Evolutionary conservation across 2,797 vertebrate genomes (phyloP).

Genomic region (Zalophus californianus): DNA sequence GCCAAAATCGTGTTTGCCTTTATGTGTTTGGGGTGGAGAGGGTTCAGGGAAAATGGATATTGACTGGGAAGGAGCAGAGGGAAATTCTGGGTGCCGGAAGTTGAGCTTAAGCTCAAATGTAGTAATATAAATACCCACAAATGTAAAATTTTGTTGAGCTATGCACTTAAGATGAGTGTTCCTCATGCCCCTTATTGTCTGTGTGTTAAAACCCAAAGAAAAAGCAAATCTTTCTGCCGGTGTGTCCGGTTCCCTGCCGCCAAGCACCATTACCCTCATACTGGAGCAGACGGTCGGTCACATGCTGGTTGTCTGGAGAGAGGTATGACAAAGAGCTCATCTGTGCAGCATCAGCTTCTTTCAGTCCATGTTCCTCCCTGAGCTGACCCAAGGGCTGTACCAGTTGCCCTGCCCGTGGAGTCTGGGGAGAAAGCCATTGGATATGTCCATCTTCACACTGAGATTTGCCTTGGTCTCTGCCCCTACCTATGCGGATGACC

Average conservation of each 20-base stretch:
- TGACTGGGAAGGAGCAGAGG: background rate
- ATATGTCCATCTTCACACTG: background rate
- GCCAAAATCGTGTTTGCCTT: background rate
- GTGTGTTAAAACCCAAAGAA: background rate
- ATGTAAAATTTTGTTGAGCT: background rate
- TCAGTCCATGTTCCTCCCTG: background rate
- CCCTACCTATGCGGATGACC: background rate
- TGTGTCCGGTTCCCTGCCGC: background rate
- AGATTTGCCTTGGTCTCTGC: background rate
- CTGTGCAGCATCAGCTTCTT: background rate
- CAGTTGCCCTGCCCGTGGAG: background rate
- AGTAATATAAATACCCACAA: too few species aligned
- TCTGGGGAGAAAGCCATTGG: background rate
- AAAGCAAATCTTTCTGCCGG: background rate
- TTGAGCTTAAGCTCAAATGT: background rate
- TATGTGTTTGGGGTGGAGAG: background rate
- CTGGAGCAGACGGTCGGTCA: background rate
- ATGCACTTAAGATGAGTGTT: background rate
- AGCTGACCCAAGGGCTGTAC: background rate
- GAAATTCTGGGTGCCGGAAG: background rate
- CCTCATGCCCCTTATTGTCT: background rate
- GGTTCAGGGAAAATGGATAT: too few species aligned
- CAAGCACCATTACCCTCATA: fast-evolving
- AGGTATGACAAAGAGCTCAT: fast-evolving
- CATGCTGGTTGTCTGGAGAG: background rate